phyloP scores from a whole-genome alignment of 2,888 invertebrate genomes.

The Congeria kusceri region DNA sequence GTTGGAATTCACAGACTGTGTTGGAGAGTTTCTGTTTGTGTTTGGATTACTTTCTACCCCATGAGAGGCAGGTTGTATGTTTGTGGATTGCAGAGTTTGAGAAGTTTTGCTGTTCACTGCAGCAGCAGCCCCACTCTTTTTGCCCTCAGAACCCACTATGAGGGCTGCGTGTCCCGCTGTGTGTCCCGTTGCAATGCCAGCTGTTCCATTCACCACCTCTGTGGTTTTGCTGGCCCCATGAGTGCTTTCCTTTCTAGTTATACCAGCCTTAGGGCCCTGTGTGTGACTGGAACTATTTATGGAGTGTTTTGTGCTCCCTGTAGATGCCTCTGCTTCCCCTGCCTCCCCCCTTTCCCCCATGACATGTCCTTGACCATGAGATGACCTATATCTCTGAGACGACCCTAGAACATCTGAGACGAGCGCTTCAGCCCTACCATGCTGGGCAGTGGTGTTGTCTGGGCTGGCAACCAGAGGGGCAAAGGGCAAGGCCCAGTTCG shows the following conservation, averaged over 20 bases:
- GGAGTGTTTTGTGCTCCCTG: slow-evolving; percentile 5
- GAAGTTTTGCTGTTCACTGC: no score
- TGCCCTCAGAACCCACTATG: not conserved
- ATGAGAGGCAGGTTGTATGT: no score
- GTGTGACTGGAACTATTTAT: no score
- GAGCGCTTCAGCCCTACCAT: slow-evolving; percentile 41
- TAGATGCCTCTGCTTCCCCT: slow-evolving; percentile 15
- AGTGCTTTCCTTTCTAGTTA: no score
- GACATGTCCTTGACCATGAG: no score
- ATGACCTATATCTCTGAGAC: no score
- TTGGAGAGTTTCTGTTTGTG: no score
- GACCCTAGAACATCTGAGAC: slow-evolving; percentile 24
- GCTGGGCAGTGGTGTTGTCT: not conserved
- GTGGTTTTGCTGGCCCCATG: slow-evolving; percentile 14
- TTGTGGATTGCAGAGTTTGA: no score
- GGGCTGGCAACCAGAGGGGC: not conserved
- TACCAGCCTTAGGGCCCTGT: no score
- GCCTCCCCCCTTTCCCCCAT: not conserved
- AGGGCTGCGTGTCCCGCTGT: slow-evolving; percentile 1
- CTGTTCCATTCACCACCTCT: slow-evolving; percentile 26
- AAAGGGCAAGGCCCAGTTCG: slow-evolving; percentile 5
- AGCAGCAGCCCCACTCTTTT: no score
- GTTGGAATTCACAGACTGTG: no score
- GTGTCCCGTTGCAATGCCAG: not conserved
- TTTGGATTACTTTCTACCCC: no score